Evolutionary conservation across 2,888 invertebrate genomes (phyloP).

Genomic region (Phortica okadai): DNA sequence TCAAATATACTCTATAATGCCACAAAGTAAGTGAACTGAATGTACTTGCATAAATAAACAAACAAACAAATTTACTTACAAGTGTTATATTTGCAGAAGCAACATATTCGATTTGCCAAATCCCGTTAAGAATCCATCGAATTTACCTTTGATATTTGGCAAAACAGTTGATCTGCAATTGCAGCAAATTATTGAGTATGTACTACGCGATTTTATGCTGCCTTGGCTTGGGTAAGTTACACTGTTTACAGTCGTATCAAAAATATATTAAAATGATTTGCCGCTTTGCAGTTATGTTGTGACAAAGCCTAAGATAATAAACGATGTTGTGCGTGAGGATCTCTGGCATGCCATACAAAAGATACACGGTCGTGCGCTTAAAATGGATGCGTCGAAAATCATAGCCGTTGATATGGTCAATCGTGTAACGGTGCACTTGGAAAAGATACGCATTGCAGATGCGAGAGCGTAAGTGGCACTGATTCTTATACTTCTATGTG

Average conservation of each 20-base stretch:
- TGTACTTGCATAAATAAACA: not conserved
- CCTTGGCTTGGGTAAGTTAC: constrained; percentile 81
- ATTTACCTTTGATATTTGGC: constrained; percentile 88
- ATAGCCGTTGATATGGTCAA: constrained; percentile 89
- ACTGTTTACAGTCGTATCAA: not conserved
- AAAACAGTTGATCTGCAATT: constrained; percentile 89
- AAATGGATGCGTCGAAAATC: constrained; percentile 88
- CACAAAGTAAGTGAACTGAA: constrained; percentile 68
- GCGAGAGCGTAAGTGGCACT: constrained; percentile 82
- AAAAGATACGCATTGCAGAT: constrained; percentile 87
- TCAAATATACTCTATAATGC: constrained; percentile 75
- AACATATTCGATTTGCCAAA: constrained; percentile 76
- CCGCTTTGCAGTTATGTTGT: constrained; percentile 78
- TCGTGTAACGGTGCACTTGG: constrained; percentile 89
- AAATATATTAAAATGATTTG: constrained; percentile 62
- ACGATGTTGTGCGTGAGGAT: constrained; percentile 85
- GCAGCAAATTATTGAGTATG: constrained; percentile 88
- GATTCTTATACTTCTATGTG: not conserved
- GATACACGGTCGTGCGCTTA: constrained; percentile 84
- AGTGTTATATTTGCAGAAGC: constrained; percentile 57
- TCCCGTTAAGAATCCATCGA: constrained; percentile 77
- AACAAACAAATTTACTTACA: not conserved
- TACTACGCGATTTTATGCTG: constrained; percentile 87
- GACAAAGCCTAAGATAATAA: constrained; percentile 81
- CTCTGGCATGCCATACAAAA: constrained; percentile 88